Evolutionary conservation across 1,140 invertebrate species (phyloP).

Genomic region (Zophobas morio): DNA sequence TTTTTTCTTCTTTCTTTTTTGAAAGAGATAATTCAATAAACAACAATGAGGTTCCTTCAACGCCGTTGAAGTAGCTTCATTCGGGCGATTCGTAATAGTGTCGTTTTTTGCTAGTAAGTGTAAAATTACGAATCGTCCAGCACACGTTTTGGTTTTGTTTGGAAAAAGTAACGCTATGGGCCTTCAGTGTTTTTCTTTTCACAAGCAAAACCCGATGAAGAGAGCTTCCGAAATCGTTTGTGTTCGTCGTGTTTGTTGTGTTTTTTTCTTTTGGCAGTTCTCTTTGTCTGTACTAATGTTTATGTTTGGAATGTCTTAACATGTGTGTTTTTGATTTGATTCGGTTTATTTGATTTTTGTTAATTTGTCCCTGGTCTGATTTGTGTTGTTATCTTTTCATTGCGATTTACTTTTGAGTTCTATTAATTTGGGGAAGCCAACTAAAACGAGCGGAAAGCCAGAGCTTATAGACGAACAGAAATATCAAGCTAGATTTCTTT

Average conservation of each 20-base stretch:
- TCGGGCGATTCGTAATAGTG: constrained; percentile 3
- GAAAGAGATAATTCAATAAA: neutral
- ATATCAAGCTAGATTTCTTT: neutral
- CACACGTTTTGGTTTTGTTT: constrained; percentile 27
- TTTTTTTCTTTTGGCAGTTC: constrained; percentile 30
- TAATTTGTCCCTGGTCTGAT: constrained; percentile 62
- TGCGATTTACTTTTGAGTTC: constrained; percentile 52
- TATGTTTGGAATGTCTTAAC: constrained; percentile 62
- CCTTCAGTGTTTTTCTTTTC: constrained; percentile 36
- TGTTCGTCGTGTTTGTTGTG: constrained; percentile 18
- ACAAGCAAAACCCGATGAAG: constrained; percentile 38
- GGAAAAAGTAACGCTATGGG: constrained; percentile 39
- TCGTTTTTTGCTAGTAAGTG: neutral
- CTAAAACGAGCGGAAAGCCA: constrained; percentile 41
- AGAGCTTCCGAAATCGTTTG: constrained; percentile 33
- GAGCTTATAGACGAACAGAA: constrained; percentile 19
- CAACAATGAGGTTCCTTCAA: neutral
- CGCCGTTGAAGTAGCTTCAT: neutral
- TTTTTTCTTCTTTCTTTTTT: neutral
- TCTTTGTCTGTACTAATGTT: constrained; percentile 49
- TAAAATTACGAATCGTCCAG: constrained; percentile 6
- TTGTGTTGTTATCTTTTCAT: constrained; percentile 60
- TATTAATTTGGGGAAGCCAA: constrained; percentile 62
- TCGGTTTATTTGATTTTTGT: constrained; percentile 50
- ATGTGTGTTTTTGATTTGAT: constrained; percentile 58